phyloP scores from a whole-genome alignment of 2,888 invertebrate species.

The Pelosia muscerda region DNA sequence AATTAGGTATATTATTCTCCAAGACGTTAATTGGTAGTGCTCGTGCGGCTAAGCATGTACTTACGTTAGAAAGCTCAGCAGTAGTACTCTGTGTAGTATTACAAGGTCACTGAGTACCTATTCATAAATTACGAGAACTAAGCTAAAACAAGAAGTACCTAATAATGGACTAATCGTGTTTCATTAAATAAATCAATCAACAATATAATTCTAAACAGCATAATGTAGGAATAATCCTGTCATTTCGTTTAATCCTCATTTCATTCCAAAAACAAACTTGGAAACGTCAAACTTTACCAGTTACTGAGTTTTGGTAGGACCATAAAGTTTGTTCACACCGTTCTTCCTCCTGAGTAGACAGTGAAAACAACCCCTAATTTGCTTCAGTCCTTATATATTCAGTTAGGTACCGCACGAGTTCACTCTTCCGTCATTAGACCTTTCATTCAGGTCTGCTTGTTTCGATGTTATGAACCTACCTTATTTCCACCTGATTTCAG shows the following conservation, averaged over 20 bases:
- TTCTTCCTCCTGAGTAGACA: constrained; percentile 3
- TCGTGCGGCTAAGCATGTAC: too few relatives aligned
- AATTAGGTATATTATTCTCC: too few relatives aligned
- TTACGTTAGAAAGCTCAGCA: not conserved
- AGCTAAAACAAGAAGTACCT: too few relatives aligned
- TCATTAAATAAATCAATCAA: not conserved
- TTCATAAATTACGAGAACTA: too few relatives aligned
- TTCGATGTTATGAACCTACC: not conserved
- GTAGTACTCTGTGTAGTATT: too few relatives aligned
- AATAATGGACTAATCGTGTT: not conserved
- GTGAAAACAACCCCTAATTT: not conserved
- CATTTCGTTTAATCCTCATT: constrained; percentile 17
- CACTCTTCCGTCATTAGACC: not conserved
- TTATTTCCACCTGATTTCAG: too few relatives aligned
- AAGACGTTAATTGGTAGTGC: too few relatives aligned
- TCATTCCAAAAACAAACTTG: constrained; percentile 12
- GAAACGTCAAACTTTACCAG: constrained; percentile 11
- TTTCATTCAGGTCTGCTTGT: not conserved
- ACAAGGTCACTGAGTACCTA: too few relatives aligned
- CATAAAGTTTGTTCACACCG: not conserved
- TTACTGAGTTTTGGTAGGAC: constrained; percentile 18
- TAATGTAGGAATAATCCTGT: constrained; percentile 8
- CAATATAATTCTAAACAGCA: not conserved
- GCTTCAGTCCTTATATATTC: not conserved
- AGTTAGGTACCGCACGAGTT: not conserved